Percentiles rank a stretch among this genome's conserved stretches.
Conservation (phyloP, 2,797 vertebrate species). For the Danio kyathit region DNA sequence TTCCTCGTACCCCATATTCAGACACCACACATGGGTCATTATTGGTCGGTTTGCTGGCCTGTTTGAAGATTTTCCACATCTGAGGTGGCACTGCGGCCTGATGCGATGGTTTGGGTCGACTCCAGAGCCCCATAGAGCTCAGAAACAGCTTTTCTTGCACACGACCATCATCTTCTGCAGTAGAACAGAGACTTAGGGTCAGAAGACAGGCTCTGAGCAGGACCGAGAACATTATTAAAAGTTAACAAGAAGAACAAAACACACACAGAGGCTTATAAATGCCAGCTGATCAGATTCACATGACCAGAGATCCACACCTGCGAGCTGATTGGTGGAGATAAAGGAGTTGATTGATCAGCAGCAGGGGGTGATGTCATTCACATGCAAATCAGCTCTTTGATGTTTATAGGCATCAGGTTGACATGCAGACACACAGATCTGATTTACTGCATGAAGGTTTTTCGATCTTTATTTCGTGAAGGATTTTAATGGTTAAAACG, state of each 20-base stretch:
- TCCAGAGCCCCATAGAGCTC: constrained; percentile 78
- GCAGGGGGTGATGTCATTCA: not conserved
- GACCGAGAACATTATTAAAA: constrained; percentile 5
- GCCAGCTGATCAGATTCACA: constrained; percentile 11
- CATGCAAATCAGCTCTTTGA: constrained; percentile 38
- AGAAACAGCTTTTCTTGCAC: constrained; percentile 74
- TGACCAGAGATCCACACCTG: constrained; percentile 26
- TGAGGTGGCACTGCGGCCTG: constrained; percentile 76
- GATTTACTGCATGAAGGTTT: not conserved
- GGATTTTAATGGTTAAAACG: too few relatives aligned
- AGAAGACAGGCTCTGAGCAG: constrained; percentile 27
- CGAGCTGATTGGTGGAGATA: constrained; percentile 35
- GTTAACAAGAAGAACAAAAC: not conserved
- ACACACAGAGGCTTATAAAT: not conserved
- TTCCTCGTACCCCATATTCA: constrained; percentile 88
- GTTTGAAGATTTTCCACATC: constrained; percentile 88
- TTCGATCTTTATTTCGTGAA: not conserved
- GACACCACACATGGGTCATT: constrained; percentile 82
- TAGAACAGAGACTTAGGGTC: not conserved
- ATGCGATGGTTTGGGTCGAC: constrained; percentile 63
- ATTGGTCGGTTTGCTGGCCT: constrained; percentile 48
- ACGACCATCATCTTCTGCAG: constrained; percentile 52
- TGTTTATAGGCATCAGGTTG: not conserved
- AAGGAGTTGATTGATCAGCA: constrained; percentile 1
- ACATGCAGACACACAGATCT: too few relatives aligned